A percentile compares a stretch with the other conserved stretches of the same genome.
Evolutionary conservation across 2,797 vertebrate species (phyloP).

Genomic region (Falco peregrinus): DNA sequence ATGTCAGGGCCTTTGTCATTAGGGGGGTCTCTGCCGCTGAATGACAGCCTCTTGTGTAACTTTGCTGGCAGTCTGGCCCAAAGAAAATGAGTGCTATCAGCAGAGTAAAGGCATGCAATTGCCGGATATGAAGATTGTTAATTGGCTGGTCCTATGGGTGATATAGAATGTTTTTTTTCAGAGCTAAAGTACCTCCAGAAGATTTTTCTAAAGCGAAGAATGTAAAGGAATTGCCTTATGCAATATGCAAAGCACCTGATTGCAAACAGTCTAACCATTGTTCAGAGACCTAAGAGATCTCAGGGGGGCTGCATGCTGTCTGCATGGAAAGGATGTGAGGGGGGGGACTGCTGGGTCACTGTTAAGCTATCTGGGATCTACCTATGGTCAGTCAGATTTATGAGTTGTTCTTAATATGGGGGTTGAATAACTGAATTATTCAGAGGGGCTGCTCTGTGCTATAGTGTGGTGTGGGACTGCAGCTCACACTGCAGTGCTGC

Average conservation of each 20-base stretch:
- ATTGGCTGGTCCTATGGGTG: background rate
- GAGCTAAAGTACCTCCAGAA: background rate
- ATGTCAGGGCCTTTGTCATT: fast-evolving
- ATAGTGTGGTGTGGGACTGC: fast-evolving
- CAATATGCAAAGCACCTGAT: background rate
- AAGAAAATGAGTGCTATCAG: background rate
- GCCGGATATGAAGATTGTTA: background rate
- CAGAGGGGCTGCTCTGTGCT: background rate
- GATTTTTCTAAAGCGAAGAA: background rate
- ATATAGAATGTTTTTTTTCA: fast-evolving
- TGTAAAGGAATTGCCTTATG: background rate
- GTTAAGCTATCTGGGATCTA: fast-evolving
- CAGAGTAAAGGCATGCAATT: background rate
- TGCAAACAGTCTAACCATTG: no score
- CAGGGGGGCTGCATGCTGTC: fast-evolving
- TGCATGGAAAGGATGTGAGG: no score
- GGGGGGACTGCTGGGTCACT: background rate
- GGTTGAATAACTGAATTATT: background rate
- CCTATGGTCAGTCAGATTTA: no score
- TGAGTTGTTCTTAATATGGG: background rate
- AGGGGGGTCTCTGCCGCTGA: background rate
- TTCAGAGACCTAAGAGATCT: background rate
- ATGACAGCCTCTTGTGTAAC: background rate
- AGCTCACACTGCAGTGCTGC: background rate
- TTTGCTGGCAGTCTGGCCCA: background rate